Conservation (phyloP, 2,797 vertebrate genomes). For the Sebastes goodei region DNA sequence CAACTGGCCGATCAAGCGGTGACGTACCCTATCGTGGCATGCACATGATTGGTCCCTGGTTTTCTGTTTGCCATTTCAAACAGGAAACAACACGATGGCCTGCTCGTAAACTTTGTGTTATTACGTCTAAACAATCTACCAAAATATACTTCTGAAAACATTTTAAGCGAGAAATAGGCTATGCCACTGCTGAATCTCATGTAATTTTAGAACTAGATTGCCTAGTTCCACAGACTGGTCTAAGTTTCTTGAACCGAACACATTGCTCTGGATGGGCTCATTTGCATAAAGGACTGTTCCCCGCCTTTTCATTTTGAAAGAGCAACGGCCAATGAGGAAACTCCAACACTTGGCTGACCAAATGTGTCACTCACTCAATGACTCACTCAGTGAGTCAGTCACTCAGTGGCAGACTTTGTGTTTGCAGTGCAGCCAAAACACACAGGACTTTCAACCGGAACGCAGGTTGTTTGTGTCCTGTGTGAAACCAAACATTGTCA, state of each 20-base stretch:
- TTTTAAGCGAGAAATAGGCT: background rate
- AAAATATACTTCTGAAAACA: background rate
- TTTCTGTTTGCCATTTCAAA: background rate
- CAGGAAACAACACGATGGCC: background rate
- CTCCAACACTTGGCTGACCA: background rate
- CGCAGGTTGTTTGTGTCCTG: too few relatives aligned
- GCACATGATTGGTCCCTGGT: background rate
- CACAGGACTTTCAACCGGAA: too few relatives aligned
- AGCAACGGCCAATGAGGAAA: background rate
- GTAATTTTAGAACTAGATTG: background rate
- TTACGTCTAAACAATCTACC: background rate
- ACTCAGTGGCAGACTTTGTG: too few relatives aligned
- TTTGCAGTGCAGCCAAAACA: background rate
- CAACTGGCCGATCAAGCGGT: background rate
- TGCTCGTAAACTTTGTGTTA: background rate
- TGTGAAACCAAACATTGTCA: too few relatives aligned
- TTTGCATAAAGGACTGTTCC: background rate
- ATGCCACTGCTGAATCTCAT: background rate
- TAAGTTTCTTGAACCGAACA: background rate
- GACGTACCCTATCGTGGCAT: background rate
- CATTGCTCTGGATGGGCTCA: background rate
- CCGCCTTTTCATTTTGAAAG: background rate
- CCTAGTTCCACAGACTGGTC: background rate
- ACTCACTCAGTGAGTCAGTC: too few relatives aligned
- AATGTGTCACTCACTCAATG: background rate